Evolutionary conservation across 92 coral and sea anemone genomes (phyloP).

Genomic region (Zoanthus gigantus): DNA sequence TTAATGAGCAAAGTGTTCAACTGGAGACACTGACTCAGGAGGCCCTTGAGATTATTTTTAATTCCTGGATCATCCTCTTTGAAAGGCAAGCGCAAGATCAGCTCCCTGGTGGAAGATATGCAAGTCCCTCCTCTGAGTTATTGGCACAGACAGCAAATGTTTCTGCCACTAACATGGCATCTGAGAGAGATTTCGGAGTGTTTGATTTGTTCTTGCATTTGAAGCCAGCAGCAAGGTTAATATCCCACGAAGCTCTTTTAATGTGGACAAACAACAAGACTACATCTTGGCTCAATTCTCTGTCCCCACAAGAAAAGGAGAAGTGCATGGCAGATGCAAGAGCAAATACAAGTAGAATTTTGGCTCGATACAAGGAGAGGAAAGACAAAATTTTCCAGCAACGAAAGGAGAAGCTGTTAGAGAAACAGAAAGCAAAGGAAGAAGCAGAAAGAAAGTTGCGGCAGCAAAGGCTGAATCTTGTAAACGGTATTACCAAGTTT

Average conservation of each 20-base stretch:
- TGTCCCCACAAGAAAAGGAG: conserved; percentile 46
- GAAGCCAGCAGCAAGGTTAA: conserved; percentile 56
- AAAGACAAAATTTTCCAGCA: conserved; percentile 47
- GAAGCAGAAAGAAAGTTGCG: conserved; percentile 42
- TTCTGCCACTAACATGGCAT: conserved; percentile 55
- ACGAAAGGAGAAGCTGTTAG: conserved; percentile 46
- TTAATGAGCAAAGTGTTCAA: conserved; percentile 28
- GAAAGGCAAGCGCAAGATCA: conserved; percentile 34
- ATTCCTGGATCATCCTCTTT: conserved; percentile 51
- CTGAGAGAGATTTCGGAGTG: conserved; percentile 55
- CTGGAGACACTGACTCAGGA: conserved; percentile 55
- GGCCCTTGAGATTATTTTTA: conserved; percentile 54
- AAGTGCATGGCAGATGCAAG: conserved; percentile 40
- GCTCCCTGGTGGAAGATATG: conserved; percentile 56
- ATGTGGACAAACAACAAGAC: conserved; percentile 63
- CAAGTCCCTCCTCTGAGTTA: conserved; percentile 43
- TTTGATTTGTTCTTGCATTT: conserved; percentile 41
- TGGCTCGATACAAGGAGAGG: conserved; percentile 38
- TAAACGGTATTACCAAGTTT: conserved; percentile 24
- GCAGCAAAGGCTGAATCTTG: conserved; percentile 44
- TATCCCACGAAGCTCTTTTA: conserved; percentile 53
- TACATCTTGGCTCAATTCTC: conserved; percentile 48
- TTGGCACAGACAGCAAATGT: conserved; percentile 57
- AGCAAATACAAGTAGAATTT: background rate
- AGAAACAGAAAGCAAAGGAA: conserved; percentile 51